These are phyloP conservation scores for Margaritifera margaritifera DNA, from an alignment of 2,888 invertebrate genomes.

Conservation along the genomic window DNA sequence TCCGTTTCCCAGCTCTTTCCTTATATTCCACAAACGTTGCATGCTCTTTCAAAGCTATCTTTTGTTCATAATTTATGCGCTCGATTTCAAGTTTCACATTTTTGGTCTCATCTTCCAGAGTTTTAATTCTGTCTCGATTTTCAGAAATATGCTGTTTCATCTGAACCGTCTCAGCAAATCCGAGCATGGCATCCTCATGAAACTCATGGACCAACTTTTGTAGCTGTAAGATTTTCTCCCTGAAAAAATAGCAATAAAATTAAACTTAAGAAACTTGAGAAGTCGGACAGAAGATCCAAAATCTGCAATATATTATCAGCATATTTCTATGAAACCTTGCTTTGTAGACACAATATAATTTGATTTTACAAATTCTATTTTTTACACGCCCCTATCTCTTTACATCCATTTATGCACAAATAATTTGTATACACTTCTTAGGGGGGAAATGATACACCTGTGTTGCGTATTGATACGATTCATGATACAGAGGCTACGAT, in stretches of 20 bases:
- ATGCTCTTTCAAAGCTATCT: conserved; percentile 33
- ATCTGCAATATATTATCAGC: too few relatives aligned
- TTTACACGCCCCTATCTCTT: too few relatives aligned
- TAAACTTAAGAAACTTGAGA: not conserved
- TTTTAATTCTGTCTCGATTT: conserved; percentile 38
- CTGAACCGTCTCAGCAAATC: conserved; percentile 56
- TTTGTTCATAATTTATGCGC: conserved; percentile 33
- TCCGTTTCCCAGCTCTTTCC: conserved; percentile 39
- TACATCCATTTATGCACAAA: too few relatives aligned
- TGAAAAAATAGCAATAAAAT: conserved; percentile 7
- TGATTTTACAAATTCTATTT: too few relatives aligned
- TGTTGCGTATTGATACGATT: too few relatives aligned
- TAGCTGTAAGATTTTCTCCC: conserved; percentile 19
- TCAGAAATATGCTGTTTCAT: conserved; percentile 54
- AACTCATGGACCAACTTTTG: conserved; percentile 26
- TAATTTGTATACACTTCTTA: too few relatives aligned
- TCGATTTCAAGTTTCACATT: conserved; percentile 27
- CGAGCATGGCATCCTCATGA: conserved; percentile 33
- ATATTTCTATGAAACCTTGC: too few relatives aligned
- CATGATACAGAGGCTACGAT: too few relatives aligned
- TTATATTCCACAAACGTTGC: conserved; percentile 33
- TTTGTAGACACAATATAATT: too few relatives aligned
- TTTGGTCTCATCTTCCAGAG: conserved; percentile 38
- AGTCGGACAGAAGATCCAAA: too few relatives aligned
- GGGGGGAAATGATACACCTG: too few relatives aligned